Evolutionary conservation across 2,797 vertebrate genomes (phyloP), one percentile per base, ranked within the genome.

Genomic region (Bovichtus variegatus): DNA sequence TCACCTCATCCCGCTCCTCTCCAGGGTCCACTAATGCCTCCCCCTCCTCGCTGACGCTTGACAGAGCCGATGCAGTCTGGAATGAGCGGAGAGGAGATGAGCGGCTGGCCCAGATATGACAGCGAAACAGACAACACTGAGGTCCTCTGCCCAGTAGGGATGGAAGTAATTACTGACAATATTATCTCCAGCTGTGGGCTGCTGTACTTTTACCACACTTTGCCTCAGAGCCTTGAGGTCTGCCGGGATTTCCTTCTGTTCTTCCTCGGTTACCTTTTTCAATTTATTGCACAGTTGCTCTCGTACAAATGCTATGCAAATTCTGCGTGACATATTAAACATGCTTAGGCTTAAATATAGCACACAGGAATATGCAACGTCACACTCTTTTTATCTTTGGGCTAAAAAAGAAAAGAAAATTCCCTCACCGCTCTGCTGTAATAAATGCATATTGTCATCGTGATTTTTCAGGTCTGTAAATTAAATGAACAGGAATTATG

Each of bases 161-260:
- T 80, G 63, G 80, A 78, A 88, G 93, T 93, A 93, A 94, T 94
- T 94, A 93, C 90, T 79, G 73, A 87, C 86, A 89, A 89, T 89
- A 91, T 91, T 91, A 91, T 91, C 91, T 91, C 90, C 90, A 90
- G 91, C 89, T 93, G 89, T 90, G 82, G 84, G 80, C 87, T 82
- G 76, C 73, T 38, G 76, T 85, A 86, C 72, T 84, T 84, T 79
- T 66, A 60, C 49, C 57, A 46, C 82, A 55, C 64, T 78, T 77
- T 76, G 77, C 87, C 77, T 88, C 31, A 1, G 58, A 78, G 81
- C 77, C 64, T 64, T 21, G n/a, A 72, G 50, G 75, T 89, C 91
- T 69, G 9, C 65, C 68, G 88, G 85, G 88, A 91, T 55, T 85
- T 84, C 80, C 80, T 67, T 73, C 61, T 47, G 55, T 81, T 81